These are phyloP conservation scores for Phrixothrix hirtus DNA, from an alignment of 2,888 invertebrate genomes.

Conservation along the genomic window DNA sequence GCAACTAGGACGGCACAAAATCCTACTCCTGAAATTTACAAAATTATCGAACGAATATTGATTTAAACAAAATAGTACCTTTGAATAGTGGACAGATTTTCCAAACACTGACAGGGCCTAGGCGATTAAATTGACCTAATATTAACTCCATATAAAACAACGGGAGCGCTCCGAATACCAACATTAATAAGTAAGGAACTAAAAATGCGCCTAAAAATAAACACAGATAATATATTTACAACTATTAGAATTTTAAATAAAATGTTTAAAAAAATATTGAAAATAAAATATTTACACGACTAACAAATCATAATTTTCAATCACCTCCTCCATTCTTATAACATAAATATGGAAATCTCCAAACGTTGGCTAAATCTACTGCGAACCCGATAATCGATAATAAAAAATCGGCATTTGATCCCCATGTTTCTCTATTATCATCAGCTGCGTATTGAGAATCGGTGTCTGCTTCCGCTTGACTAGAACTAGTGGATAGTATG, in stretches of 20 bases:
- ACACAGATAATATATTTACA: no score
- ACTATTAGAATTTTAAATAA: no score
- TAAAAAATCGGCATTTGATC: conserved; percentile 78
- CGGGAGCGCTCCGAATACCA: conserved; percentile 75
- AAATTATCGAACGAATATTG: no score
- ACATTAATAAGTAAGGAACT: conserved; percentile 75
- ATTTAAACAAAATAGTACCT: conserved; percentile 60
- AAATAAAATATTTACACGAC: conserved; percentile 3
- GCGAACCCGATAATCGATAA: conserved; percentile 85
- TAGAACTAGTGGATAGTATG: conserved; percentile 53
- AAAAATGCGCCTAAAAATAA: conserved; percentile 70
- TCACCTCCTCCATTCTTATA: conserved; percentile 78
- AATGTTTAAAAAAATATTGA: conserved; percentile 9
- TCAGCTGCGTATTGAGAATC: conserved; percentile 44
- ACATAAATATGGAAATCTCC: conserved; percentile 80
- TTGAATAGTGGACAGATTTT: conserved; percentile 81
- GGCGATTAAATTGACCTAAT: conserved; percentile 75
- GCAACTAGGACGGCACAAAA: conserved; percentile 80
- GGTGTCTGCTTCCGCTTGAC: conserved; percentile 53
- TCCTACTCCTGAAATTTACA: conserved; percentile 69
- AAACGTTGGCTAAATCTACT: conserved; percentile 84
- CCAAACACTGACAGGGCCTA: conserved; percentile 80
- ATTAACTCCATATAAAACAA: conserved; percentile 80
- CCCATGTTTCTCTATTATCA: conserved; percentile 77
- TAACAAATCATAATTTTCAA: conserved; percentile 10